Percentiles rank a stretch among this genome's conserved stretches.
These are phyloP conservation scores for Plagiodera versicolora DNA, from an alignment of 2,888 invertebrate genomes.

Conservation along the genomic window DNA sequence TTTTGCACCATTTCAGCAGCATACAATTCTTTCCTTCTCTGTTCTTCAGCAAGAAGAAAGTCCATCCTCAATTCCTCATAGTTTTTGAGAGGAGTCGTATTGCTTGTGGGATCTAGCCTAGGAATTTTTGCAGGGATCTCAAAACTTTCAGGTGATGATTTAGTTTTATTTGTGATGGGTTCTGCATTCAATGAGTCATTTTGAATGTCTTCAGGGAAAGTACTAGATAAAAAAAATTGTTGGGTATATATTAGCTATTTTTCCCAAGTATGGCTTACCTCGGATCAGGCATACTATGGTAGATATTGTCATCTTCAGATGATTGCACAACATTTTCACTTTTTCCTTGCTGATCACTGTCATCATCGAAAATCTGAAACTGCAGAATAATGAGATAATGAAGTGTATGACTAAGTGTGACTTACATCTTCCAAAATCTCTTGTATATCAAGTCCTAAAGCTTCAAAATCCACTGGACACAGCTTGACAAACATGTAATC, in stretches of 20 bases:
- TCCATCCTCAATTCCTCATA: background rate
- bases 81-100: background rate
- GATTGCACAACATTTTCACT: too few relatives aligned
- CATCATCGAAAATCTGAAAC: too few relatives aligned
- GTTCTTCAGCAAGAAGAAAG: slow-evolving; percentile 6
- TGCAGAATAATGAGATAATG: too few relatives aligned
- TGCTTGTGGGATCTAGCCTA: background rate
- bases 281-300: too few relatives aligned
- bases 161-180: background rate
- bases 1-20: slow-evolving; percentile 2
- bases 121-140: background rate
- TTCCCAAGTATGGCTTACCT: too few relatives aligned
- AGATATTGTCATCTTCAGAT: too few relatives aligned
- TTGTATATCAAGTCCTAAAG: slow-evolving; percentile 10
- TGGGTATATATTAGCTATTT: too few relatives aligned
- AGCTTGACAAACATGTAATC: slow-evolving; percentile 21
- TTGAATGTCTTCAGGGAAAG: background rate
- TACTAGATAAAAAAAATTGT: too few relatives aligned
- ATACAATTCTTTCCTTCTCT: slow-evolving; percentile 9
- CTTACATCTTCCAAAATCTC: slow-evolving; percentile 18
- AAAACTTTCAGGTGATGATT: background rate
- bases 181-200: background rate
- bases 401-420: too few relatives aligned
- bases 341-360: too few relatives aligned
- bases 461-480: slow-evolving; percentile 16